These are phyloP conservation scores for Limanda limanda DNA, from an alignment of 2,113 vertebrate species.

Conservation along the genomic window DNA sequence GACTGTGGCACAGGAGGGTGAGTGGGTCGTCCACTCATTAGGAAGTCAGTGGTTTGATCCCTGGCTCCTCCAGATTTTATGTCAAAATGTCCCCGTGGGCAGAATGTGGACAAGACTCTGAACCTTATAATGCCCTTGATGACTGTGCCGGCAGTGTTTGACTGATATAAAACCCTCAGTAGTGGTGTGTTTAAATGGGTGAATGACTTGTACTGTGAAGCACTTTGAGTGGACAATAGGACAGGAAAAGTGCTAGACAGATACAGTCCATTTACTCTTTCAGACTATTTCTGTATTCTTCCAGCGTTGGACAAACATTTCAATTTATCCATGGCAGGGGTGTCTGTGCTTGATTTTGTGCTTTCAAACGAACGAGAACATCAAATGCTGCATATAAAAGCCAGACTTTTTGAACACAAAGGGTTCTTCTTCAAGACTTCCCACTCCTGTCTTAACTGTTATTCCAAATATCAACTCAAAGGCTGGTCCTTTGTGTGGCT, in stretches of 20 bases:
- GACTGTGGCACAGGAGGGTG: too few species aligned
- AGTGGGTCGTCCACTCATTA: too few species aligned
- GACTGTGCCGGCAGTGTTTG: too few species aligned
- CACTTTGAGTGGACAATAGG: too few species aligned
- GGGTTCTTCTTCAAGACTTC: constrained; percentile 55
- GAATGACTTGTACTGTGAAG: too few species aligned
- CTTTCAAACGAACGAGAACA: constrained; percentile 38
- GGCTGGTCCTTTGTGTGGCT: constrained; percentile 33
- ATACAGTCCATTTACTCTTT: not conserved
- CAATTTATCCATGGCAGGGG: constrained; percentile 23
- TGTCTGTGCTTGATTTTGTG: constrained; percentile 36
- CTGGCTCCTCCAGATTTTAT: too few species aligned
- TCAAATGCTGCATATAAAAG: constrained; percentile 40
- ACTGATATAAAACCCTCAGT: too few species aligned
- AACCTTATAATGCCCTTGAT: too few species aligned
- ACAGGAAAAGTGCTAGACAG: not conserved
- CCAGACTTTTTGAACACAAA: constrained; percentile 48
- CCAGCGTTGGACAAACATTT: constrained; percentile 11
- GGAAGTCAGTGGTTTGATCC: too few species aligned
- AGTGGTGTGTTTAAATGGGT: too few species aligned
- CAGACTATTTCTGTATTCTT: not conserved
- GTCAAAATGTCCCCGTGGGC: too few species aligned
- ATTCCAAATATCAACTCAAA: constrained; percentile 54
- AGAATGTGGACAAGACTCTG: too few species aligned
- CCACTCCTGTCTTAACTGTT: constrained; percentile 65